phyloP scores from a whole-genome alignment of 2,113 vertebrate species.

The Oncorhynchus gorbuscha region DNA sequence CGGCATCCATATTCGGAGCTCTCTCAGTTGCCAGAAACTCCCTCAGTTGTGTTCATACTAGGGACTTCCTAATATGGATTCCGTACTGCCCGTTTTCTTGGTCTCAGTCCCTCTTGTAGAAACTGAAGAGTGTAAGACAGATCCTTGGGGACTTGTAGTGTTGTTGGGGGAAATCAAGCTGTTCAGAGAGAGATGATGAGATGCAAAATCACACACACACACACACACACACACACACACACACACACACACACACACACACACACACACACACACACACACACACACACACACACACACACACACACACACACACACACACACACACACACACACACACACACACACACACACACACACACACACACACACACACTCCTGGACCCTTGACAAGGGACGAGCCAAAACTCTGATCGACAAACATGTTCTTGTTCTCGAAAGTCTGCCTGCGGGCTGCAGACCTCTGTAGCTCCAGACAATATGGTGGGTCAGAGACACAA shows the following conservation, averaged over 20 bases:
- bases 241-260: slow-evolving; percentile 10
- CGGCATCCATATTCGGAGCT: too few species aligned
- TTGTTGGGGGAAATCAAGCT: slow-evolving; percentile 46
- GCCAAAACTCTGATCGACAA: slow-evolving; percentile 44
- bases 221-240: slow-evolving; percentile 27
- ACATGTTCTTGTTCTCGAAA: slow-evolving; percentile 40
- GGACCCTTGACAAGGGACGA: slow-evolving; percentile 38
- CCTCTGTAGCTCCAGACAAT: background rate
- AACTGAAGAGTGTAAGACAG: slow-evolving; percentile 38
- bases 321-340: slow-evolving; percentile 56
- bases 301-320: slow-evolving; percentile 37
- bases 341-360: slow-evolving; percentile 56
- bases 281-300: slow-evolving; percentile 19
- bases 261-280: slow-evolving; percentile 12
- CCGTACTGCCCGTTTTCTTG: too few species aligned
- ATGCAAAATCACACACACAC: slow-evolving; percentile 51
- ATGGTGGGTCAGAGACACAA: background rate
- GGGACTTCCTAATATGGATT: too few species aligned
- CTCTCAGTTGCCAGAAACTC: too few species aligned
- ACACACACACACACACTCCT: slow-evolving; percentile 34
- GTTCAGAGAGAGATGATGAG: slow-evolving; percentile 36
- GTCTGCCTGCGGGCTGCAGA: slow-evolving; percentile 12
- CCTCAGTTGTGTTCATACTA: too few species aligned
- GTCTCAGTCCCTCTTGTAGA: background rate
- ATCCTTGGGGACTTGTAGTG: slow-evolving; percentile 24